Base-by-base conservation (phyloP, 1,140 invertebrate genomes). In the Bombus confusus region DNA sequence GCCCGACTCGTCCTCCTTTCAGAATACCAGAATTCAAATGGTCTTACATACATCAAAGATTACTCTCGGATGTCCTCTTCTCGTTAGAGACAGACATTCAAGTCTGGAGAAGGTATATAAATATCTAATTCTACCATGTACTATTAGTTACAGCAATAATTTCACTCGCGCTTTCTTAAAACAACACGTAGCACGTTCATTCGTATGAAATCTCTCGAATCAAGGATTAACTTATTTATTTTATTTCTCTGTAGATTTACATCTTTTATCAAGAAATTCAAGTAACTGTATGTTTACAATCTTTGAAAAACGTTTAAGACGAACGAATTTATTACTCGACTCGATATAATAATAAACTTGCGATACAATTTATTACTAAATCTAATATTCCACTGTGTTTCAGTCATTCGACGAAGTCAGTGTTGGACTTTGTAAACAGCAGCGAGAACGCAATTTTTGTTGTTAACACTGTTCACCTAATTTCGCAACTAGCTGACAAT, bases 21-120 rank as follows among this genome's bases (percentile, higher is more conserved):
- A 97, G 99, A 89, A 99, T 99, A 94, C 99, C 99, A 52, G 99
- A 99, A 95, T 99, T 99, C 95, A 98, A 99, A 91, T 99, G 99
- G 99, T 99, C 99, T 9, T 98, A 98, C 94, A 99, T 99, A 89
- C 99, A 99, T 95, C 98, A 99, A 95, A 96, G 98, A 88, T 95
- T 99, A 82, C 96, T 99, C 4, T 99, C 99, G 25, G 99, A 99
- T 96, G 97, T 99, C 37, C 96, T 99, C 18, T 99, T 99, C 95
- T 99, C 99, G 0, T 96, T 99, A 41, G 99, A 99, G 95, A 99
- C 98, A 28, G 99, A 99, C 93, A 98, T 99, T 91, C 98, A 99
- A 96, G 98, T 98, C 57, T 98, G 98, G 98, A 96, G 97, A 95
- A 96, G 96, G 97, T 97, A 94, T 2, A 18, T 13, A 66, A 34